Evolutionary conservation across 2,888 invertebrate genomes (phyloP), one percentile per base, ranked within the genome.

Genomic region (Erebia aethiops): DNA sequence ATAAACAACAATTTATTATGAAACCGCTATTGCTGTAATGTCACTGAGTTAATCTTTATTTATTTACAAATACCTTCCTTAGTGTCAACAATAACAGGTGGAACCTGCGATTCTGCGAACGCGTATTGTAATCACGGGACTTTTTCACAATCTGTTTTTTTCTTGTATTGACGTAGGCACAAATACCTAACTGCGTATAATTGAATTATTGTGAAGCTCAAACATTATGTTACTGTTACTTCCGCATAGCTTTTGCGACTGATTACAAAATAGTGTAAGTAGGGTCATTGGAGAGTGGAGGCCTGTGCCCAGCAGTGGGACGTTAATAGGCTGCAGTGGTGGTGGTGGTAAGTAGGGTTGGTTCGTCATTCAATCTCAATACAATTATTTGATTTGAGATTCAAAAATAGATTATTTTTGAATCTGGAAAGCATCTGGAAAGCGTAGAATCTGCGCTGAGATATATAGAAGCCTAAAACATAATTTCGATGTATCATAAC

Each of bases 1-100:
- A 81, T 78, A 79, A 81, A 80, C 79, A 78, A 76, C 74, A 72
- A 75, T 77, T 73, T 74, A 72, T 78, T 78, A 76, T 76, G 76
- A 77, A 78, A 77, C 70, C 66, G 67, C 75, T 71, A 74, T 78
- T 79, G 71, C 65, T 75, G 74, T 76, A 78, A 78, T 75, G 74
- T 76, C 77, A 78, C 76, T 74, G 72, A 74, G 76, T 68, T 71
- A 70, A 73, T 76, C 74, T 72, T 72, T 70, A 74, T 71, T 75
- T 69, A 75, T 73, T 75, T 76, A 78, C 71, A 72, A 71, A 73
- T 73, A 71, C 73, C 73, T 71, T 73, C 68, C 72, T 52, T 16
- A 65, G 49, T 62, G 54, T 70, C 72, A 72, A 72, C 74, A 72
- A 72, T 61, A 68, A 43, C 57, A 65, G 35, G 67, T 66, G 65